These are phyloP conservation scores for Hippocampus guttulatus DNA, from an alignment of 2,113 vertebrate genomes.

Conservation along the genomic window DNA sequence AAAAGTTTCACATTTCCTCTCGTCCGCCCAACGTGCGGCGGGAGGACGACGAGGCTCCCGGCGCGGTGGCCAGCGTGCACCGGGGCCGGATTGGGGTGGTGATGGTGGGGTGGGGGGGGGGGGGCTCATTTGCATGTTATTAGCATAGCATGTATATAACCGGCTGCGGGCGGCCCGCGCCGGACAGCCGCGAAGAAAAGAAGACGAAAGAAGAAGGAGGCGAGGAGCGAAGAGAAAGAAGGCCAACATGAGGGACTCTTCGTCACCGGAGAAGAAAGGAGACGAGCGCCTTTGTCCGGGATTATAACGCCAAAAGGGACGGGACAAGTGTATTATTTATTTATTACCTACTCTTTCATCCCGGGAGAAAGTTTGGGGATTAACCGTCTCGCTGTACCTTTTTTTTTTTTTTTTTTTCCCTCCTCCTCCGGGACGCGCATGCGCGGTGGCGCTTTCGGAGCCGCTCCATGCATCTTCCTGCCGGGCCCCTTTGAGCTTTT, in stretches of 20 bases:
- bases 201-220: slow-evolving; percentile 63
- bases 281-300: slow-evolving; percentile 34
- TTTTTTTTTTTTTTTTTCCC: not conserved
- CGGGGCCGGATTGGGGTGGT: slow-evolving; percentile 84
- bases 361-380: slow-evolving; percentile 34
- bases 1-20: not conserved
- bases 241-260: slow-evolving; percentile 61
- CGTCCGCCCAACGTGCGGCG: slow-evolving; percentile 29
- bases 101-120: slow-evolving; percentile 76
- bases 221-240: slow-evolving; percentile 49
- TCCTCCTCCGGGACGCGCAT: slow-evolving; percentile 43
- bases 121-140: slow-evolving; percentile 91
- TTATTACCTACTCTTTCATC: not conserved
- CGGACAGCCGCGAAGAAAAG: slow-evolving; percentile 73
- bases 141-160: slow-evolving; percentile 97
- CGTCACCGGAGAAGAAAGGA: slow-evolving; percentile 5
- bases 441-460: slow-evolving; percentile 55
- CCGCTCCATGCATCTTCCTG: slow-evolving; percentile 63
- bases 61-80: slow-evolving; percentile 74
- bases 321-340: slow-evolving; percentile 1
- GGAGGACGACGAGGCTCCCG: slow-evolving; percentile 35
- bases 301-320: slow-evolving; percentile 58
- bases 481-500: slow-evolving; percentile 29
- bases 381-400: slow-evolving; percentile 13
- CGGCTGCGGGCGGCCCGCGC: slow-evolving; percentile 74